phyloP scores from a whole-genome alignment of 2,797 vertebrate genomes.

The Danio jaintianensis region DNA sequence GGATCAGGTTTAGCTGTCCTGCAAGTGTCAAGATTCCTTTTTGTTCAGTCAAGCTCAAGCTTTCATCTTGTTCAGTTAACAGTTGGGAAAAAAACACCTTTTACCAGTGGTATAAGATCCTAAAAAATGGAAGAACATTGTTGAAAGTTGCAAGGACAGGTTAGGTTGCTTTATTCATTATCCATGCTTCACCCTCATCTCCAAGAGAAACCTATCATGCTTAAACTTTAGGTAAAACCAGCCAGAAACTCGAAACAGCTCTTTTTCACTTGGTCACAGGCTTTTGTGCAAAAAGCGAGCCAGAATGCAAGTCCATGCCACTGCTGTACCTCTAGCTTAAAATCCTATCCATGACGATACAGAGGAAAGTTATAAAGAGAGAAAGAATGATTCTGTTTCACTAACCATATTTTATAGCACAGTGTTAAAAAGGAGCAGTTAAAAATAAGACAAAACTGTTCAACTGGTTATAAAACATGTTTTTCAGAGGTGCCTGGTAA shows the following conservation, averaged over 20 bases:
- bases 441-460: no score
- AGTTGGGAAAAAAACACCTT: slow-evolving; percentile 37
- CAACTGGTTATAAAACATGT: no score
- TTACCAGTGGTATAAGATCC: slow-evolving; percentile 52
- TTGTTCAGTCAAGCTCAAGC: slow-evolving; percentile 56
- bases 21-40: background rate
- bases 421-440: no score
- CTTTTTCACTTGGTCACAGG: background rate
- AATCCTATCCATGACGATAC: slow-evolving; percentile 78
- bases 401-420: background rate
- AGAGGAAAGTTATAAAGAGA: slow-evolving; percentile 63
- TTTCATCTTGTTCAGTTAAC: slow-evolving; percentile 49
- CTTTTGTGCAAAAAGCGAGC: slow-evolving; percentile 57
- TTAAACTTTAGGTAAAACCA: slow-evolving; percentile 23
- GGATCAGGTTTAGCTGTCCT: slow-evolving; percentile 3
- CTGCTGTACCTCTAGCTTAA: slow-evolving; percentile 83
- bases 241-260: slow-evolving; percentile 22
- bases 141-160: slow-evolving; percentile 28
- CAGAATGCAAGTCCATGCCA: slow-evolving; percentile 68
- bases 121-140: slow-evolving; percentile 45
- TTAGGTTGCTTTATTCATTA: background rate
- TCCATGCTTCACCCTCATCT: slow-evolving; percentile 27
- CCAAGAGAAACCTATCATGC: slow-evolving; percentile 38
- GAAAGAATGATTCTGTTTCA: slow-evolving; percentile 61
- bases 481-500: no score